Conservation (phyloP, 2,113 vertebrate species). For the Phylloscopus trochilus region DNA sequence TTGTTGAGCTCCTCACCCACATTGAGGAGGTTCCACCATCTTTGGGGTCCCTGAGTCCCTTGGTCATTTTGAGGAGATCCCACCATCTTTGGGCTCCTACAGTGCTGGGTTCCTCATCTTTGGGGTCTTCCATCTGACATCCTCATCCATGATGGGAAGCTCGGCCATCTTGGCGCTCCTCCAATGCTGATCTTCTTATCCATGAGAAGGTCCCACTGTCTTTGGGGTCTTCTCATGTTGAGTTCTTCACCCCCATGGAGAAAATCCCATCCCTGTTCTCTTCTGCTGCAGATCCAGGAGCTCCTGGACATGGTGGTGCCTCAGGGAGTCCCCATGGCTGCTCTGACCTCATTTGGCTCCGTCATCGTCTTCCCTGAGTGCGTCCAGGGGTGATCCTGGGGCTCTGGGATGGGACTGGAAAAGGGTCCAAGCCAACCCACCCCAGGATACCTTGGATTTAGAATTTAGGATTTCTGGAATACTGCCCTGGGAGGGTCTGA, state of each 20-base stretch:
- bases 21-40: not conserved
- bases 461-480: not conserved
- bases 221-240: not conserved
- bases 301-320: not conserved
- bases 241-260: not conserved
- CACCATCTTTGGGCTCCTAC: not conserved
- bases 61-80: not conserved
- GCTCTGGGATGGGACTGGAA: not conserved
- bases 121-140: not conserved
- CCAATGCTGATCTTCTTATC: not conserved
- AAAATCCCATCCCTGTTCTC: not conserved
- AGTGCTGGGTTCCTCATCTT: not conserved
- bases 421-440: not conserved
- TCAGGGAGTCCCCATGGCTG: not conserved
- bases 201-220: not conserved
- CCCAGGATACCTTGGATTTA: not conserved
- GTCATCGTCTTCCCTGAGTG: not conserved
- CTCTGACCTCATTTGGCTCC: not conserved
- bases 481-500: not conserved
- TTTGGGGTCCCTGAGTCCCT: not conserved
- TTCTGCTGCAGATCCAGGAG: not conserved
- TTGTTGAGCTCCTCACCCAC: not conserved
- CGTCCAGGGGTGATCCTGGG: not conserved
- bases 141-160: not conserved
- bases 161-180: accelerated